Percentiles rank a stretch among this genome's conserved stretches.
These are phyloP conservation scores for Tiliacea citrago DNA, from an alignment of 2,888 invertebrate species.

Conservation along the genomic window DNA sequence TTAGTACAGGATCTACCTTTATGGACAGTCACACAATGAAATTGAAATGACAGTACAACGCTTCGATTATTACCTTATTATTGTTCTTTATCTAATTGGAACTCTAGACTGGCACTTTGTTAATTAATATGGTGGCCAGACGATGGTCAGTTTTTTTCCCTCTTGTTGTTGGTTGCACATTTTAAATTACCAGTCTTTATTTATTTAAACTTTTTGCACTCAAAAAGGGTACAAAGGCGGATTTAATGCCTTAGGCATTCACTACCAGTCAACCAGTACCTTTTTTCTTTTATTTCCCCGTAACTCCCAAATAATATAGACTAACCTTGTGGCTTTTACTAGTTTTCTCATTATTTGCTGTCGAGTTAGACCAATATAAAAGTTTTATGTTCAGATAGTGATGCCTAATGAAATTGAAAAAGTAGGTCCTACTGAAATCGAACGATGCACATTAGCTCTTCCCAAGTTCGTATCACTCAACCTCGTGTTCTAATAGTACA, in stretches of 20 bases:
- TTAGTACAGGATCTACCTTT: neutral
- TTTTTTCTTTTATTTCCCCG: neutral
- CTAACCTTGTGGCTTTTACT: neutral
- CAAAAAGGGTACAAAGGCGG: too few relatives aligned
- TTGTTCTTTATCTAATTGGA: neutral
- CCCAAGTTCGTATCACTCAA: neutral
- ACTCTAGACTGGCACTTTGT: slow-evolving; percentile 24
- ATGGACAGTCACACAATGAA: too few relatives aligned
- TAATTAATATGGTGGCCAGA: slow-evolving; percentile 17
- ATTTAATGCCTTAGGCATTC: too few relatives aligned
- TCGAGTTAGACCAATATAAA: neutral
- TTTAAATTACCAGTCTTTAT: neutral
- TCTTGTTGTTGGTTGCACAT: neutral
- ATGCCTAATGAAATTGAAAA: too few relatives aligned
- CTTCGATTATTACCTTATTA: neutral
- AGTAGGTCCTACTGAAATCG: neutral
- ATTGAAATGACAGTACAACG: too few relatives aligned
- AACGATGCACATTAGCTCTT: neutral
- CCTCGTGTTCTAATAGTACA: neutral
- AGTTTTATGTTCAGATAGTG: neutral
- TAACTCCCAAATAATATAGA: too few relatives aligned
- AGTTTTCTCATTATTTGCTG: neutral
- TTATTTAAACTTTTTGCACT: too few relatives aligned
- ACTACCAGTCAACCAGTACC: neutral
- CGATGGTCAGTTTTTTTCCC: neutral